These are phyloP conservation scores for Melanerpes aurifrons DNA, from an alignment of 2,113 vertebrate species.

Conservation along the genomic window DNA sequence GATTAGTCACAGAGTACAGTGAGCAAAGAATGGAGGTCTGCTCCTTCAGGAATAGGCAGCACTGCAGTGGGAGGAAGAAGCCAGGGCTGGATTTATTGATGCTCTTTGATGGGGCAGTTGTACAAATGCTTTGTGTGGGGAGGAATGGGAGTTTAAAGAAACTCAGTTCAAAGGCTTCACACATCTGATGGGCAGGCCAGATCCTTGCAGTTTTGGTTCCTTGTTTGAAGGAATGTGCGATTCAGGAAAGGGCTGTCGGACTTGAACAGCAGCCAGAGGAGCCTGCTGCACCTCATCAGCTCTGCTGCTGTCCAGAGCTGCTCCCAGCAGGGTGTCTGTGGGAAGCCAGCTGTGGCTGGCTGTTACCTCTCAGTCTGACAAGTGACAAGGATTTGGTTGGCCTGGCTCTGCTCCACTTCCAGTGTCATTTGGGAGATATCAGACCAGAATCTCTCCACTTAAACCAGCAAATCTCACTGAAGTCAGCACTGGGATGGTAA, in stretches of 20 bases:
- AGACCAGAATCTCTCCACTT: neutral
- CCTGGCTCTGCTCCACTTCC: neutral
- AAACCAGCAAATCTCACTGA: neutral
- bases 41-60: neutral
- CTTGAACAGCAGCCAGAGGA: constrained; percentile 1
- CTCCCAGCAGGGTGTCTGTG: neutral
- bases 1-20: neutral
- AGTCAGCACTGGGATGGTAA: neutral
- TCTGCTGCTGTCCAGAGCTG: neutral
- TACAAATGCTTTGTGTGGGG: neutral
- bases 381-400: neutral
- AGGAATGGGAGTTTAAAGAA: constrained; percentile 4
- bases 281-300: constrained; percentile 21
- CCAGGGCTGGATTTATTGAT: neutral
- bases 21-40: neutral
- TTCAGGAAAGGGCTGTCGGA: neutral
- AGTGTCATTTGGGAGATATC: neutral
- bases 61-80: constrained; percentile 4
- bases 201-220: neutral
- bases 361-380: neutral
- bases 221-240: neutral
- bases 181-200: neutral
- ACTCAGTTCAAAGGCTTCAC: constrained; percentile 25
- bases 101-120: neutral
- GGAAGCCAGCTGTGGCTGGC: neutral